Percentiles rank a stretch among this genome's conserved stretches.
These are phyloP conservation scores for Branchinecta lynchi DNA, from an alignment of 1,140 invertebrate genomes.

Conservation along the genomic window DNA sequence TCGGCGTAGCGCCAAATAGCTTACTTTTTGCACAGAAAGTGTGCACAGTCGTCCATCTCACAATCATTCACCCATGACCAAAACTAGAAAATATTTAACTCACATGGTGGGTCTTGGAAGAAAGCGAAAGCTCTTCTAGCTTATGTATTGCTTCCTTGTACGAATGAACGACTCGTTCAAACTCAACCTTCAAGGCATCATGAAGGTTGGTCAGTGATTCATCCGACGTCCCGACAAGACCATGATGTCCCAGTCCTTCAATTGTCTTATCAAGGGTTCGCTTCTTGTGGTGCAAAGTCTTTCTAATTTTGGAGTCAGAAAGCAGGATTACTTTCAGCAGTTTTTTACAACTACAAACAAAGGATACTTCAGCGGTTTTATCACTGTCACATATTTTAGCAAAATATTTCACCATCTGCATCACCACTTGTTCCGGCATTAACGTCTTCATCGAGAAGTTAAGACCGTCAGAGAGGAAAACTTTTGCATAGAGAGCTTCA, in stretches of 20 bases:
- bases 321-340: conserved; percentile 40
- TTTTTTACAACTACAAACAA: conserved; percentile 39
- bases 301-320: conserved; percentile 40
- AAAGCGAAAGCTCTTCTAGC: conserved; percentile 55
- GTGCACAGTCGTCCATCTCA: too few species aligned
- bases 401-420: conserved; percentile 62
- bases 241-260: conserved; percentile 70
- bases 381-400: conserved; percentile 40
- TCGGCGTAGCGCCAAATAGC: too few species aligned
- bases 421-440: conserved; percentile 55
- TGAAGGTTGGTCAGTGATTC: conserved; percentile 41
- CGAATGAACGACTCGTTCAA: conserved; percentile 62
- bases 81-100: too few species aligned
- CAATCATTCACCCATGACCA: too few species aligned
- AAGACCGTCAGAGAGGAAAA: conserved; percentile 33
- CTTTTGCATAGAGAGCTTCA: conserved; percentile 66
- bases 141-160: conserved; percentile 76
- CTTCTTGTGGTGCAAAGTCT: conserved; percentile 43
- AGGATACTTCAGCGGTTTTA: conserved; percentile 28
- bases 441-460: conserved; percentile 34
- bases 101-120: conserved; percentile 26
- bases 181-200: conserved; percentile 40
- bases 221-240: conserved; percentile 48
- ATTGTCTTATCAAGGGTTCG: conserved; percentile 63
- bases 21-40: too few species aligned